Percentiles rank a stretch among this genome's conserved stretches.
phyloP scores from a whole-genome alignment of 2,113 vertebrate species.

The Syngnathus scovelli region DNA sequence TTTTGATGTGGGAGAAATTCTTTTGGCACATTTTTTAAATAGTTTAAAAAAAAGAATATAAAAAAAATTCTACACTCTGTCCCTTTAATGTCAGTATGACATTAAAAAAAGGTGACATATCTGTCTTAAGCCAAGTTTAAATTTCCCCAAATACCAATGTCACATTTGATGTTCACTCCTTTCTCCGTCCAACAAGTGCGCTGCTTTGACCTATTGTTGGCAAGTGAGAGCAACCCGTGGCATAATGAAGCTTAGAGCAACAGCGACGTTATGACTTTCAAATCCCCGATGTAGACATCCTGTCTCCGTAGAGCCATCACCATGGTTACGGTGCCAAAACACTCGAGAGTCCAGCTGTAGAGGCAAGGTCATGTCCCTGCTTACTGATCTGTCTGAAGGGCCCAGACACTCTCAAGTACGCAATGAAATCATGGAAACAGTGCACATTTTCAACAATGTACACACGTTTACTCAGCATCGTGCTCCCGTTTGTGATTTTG shows the following conservation, averaged over 20 bases:
- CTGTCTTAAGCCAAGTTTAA: background rate
- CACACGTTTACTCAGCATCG: background rate
- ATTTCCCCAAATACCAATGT: background rate
- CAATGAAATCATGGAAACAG: background rate
- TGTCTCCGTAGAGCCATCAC: conserved; percentile 51
- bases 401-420: conserved; percentile 6
- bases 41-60: no score
- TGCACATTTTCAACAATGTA: background rate
- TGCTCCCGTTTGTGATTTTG: background rate
- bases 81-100: background rate
- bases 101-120: background rate
- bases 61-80: no score
- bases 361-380: conserved; percentile 60
- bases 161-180: background rate
- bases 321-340: conserved; percentile 58
- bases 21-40: no score
- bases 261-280: conserved; percentile 58
- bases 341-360: conserved; percentile 56
- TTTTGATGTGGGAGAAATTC: no score
- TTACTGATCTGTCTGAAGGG: conserved; percentile 43
- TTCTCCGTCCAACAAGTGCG: conserved; percentile 15
- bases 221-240: conserved; percentile 37
- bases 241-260: conserved; percentile 51
- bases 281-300: conserved; percentile 59
- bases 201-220: conserved; percentile 31